These are phyloP conservation scores for Caenorhabditis briggsae DNA, from an alignment of 1,140 invertebrate genomes.

Conservation along the genomic window DNA sequence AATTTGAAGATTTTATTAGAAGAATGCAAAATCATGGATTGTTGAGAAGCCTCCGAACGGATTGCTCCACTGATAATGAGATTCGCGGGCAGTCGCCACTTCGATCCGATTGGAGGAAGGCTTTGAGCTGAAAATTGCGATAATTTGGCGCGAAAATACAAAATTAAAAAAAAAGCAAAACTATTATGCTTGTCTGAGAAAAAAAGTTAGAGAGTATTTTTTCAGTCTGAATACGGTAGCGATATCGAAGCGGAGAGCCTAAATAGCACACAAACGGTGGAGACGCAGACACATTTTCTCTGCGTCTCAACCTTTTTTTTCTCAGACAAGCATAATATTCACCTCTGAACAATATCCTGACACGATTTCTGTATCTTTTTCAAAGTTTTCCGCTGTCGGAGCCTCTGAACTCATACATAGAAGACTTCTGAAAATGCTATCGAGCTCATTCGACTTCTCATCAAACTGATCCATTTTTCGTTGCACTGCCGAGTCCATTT, in stretches of 20 bases:
- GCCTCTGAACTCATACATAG: neutral
- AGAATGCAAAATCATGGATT: neutral
- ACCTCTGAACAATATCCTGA: neutral
- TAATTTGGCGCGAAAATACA: neutral
- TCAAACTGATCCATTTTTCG: slow-evolving; percentile 12
- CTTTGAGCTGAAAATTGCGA: slow-evolving; percentile 1
- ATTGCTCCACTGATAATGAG: neutral
- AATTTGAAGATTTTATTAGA: neutral
- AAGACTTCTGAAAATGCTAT: neutral
- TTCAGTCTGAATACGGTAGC: no score
- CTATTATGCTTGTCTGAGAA: no score
- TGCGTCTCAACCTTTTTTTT: no score
- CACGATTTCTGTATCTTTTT: neutral
- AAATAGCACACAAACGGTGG: no score
- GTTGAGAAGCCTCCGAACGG: neutral
- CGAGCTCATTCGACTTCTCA: slow-evolving; percentile 1
- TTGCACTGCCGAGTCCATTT: slow-evolving; percentile 31
- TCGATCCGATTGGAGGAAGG: neutral
- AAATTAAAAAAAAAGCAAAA: neutral
- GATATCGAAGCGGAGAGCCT: no score
- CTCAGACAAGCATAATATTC: no score
- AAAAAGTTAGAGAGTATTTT: no score
- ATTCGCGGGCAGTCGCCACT: neutral
- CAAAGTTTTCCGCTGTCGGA: slow-evolving; percentile 12
- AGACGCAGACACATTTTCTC: no score